Conservation (phyloP, 92 coral and sea anemone genomes). For the Virgularia gustaviana region DNA sequence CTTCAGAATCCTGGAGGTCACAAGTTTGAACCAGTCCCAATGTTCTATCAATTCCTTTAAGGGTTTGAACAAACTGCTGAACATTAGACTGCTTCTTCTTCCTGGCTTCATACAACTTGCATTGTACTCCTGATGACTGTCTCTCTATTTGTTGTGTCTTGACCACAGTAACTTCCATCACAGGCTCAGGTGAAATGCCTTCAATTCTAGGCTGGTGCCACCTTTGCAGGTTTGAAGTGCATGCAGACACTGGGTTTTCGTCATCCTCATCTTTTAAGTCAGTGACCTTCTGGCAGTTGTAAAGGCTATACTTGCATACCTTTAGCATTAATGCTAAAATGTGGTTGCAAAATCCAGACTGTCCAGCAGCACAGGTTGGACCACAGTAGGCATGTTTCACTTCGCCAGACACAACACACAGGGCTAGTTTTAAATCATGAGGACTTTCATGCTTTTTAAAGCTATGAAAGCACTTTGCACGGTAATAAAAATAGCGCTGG, state of each 20-base stretch:
- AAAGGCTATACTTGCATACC: slow-evolving; percentile 51
- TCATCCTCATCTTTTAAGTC: slow-evolving; percentile 48
- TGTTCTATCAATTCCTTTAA: slow-evolving; percentile 42
- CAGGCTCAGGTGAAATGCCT: slow-evolving; percentile 43
- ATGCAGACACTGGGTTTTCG: slow-evolving; percentile 50
- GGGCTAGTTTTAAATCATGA: slow-evolving; percentile 32
- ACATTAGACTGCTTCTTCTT: no score
- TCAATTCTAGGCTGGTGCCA: slow-evolving; percentile 52
- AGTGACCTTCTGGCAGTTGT: slow-evolving; percentile 36
- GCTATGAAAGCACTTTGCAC: slow-evolving; percentile 42
- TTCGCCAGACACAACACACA: slow-evolving; percentile 57
- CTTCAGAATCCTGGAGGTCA: neutral
- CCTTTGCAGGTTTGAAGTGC: slow-evolving; percentile 58
- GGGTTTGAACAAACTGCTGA: slow-evolving; percentile 26
- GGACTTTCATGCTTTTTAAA: slow-evolving; percentile 40
- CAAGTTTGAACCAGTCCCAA: slow-evolving; percentile 44
- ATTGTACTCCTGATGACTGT: slow-evolving; percentile 33
- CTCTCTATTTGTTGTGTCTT: slow-evolving; percentile 17
- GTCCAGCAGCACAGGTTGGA: slow-evolving; percentile 56
- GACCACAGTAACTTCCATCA: slow-evolving; percentile 52
- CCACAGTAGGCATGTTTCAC: slow-evolving; percentile 48
- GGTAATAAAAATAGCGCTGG: slow-evolving; percentile 28
- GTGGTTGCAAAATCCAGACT: slow-evolving; percentile 55
- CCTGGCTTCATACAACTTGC: slow-evolving; percentile 58
- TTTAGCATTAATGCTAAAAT: slow-evolving; percentile 54